Evolutionary conservation across 2,113 vertebrate species (phyloP).

Genomic region (Tympanuchus pallidicinctus): DNA sequence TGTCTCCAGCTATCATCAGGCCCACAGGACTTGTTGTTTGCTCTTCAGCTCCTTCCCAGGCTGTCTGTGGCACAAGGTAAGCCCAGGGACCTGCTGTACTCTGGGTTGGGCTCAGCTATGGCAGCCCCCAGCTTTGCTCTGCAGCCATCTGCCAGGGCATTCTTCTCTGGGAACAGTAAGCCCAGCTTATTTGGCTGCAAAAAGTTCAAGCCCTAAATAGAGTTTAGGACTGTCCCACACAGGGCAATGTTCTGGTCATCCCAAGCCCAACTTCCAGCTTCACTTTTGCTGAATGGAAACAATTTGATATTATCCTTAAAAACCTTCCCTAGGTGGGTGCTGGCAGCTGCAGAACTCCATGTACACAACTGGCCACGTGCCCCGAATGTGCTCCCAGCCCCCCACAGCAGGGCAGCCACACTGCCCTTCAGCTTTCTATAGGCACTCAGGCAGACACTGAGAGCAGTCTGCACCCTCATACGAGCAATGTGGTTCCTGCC

Average conservation of each 20-base stretch:
- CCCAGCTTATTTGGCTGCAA: background rate
- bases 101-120: background rate
- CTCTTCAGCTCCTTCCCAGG: background rate
- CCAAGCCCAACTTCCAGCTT: background rate
- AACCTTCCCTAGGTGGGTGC: background rate
- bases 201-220: background rate
- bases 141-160: background rate
- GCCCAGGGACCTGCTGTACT: background rate
- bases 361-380: accelerated
- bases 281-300: background rate
- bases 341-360: background rate
- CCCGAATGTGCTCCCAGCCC: background rate
- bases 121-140: background rate
- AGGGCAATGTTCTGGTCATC: background rate
- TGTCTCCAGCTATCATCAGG: background rate
- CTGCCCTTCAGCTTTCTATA: accelerated
- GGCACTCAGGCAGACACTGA: background rate
- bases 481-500: background rate
- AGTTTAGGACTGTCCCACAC: background rate
- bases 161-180: background rate
- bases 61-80: background rate
- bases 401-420: background rate
- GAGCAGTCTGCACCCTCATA: background rate
- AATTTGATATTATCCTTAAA: background rate
- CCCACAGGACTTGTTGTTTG: background rate